These are phyloP conservation scores for Stichodactyla helianthus DNA, from an alignment of 64 coral and sea anemone genomes.

Conservation along the genomic window DNA sequence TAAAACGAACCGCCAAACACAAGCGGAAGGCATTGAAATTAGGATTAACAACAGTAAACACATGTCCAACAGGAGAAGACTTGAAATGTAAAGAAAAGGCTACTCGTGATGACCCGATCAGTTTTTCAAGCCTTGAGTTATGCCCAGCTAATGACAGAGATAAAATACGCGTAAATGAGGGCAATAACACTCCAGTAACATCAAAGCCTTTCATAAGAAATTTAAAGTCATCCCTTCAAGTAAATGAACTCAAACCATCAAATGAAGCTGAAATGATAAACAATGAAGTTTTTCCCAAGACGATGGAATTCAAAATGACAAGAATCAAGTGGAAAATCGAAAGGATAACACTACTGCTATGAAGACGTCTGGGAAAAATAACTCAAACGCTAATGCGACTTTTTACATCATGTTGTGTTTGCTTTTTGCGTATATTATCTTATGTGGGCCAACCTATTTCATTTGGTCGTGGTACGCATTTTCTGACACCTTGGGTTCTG, in stretches of 20 bases:
- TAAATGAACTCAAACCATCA: no score
- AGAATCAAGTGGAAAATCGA: not conserved
- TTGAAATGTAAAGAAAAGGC: not conserved
- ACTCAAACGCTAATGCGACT: not conserved
- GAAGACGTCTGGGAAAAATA: not conserved
- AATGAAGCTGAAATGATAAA: no score
- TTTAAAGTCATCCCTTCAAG: no score
- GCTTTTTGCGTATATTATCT: not conserved
- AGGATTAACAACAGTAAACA: not conserved
- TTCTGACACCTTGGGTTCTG: not conserved
- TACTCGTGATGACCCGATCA: not conserved
- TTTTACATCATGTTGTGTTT: not conserved
- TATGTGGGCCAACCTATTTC: not conserved
- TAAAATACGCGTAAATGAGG: no score
- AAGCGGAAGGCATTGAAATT: not conserved
- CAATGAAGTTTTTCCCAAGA: no score
- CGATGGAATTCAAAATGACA: no score
- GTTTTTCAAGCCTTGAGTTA: no score
- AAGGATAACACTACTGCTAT: not conserved
- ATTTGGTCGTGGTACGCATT: not conserved
- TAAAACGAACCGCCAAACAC: not conserved
- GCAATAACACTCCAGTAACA: no score
- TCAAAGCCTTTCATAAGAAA: no score
- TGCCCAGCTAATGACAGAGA: no score
- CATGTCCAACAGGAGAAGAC: not conserved